Base-by-base conservation (phyloP, 92 coral and sea anemone genomes). In the Phenganax subtilis region DNA sequence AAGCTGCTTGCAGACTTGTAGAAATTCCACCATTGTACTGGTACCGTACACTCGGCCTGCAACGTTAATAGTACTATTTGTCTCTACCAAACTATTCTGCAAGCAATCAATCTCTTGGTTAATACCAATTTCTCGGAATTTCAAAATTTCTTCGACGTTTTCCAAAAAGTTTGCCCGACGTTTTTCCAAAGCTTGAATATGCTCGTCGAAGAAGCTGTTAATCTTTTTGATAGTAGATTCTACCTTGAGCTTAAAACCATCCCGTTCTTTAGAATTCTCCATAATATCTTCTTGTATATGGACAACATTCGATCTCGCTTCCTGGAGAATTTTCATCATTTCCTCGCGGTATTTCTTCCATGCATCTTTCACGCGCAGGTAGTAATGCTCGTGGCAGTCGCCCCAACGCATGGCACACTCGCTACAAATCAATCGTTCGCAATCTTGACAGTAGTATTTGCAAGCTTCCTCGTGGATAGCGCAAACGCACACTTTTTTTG, bases 401-500 rank as follows among this genome's bases (percentile, higher is more conserved):
- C 83, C 83, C 83, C 83, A 79, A 14, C 83, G 83, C 83, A 79
- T 79, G 73, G 83, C 83, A 65, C 83, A 79, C 53, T 79, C 83
- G 27, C 83, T 79, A 62, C 83, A 79, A 64, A 79, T 79, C 29
- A 79, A 62, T n/a, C 83, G 60, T 54, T 79, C 83, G 30, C 83
- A 79, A 47, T 79, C 74, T 51, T 79, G 83, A 25, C 83, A 79
- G 56, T 79, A 79, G 51, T 79, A 79, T 29, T 79, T 79, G 52
- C 83, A 79, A 16, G 57, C 51, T 17, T 79, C 83, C 29, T 79
- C 83, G 74, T 79, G 83, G 57, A 79, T 65, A 8, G 83, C 59
- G 55, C 83, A 79, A 20, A 79, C 83, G 30, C 63, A 79, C 30
- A 60, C 74, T 54, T 64, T 79, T 53, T 79, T 79, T 79, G 73